These are phyloP conservation scores for Varanus salvator DNA, from an alignment of 2,113 vertebrate genomes.

Conservation along the genomic window DNA sequence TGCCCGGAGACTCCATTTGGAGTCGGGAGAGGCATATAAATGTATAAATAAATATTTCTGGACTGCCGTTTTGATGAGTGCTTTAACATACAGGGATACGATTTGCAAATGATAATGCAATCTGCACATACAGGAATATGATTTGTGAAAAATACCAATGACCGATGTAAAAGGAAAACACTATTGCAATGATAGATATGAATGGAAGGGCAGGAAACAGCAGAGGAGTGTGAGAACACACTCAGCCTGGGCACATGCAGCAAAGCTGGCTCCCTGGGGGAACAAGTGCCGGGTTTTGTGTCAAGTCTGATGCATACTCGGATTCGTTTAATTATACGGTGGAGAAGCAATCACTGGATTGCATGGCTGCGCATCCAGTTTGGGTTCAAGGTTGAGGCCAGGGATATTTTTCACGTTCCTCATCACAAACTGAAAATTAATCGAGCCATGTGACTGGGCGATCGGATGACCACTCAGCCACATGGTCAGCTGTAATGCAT, in stretches of 20 bases:
- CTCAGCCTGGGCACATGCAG: not conserved
- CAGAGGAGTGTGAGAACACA: conserved; percentile 7
- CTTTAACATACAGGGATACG: conserved; percentile 34
- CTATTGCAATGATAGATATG: not conserved
- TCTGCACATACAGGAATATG: too few species aligned
- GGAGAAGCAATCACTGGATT: not conserved
- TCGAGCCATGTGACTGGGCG: not conserved
- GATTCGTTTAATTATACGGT: not conserved
- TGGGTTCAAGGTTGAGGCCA: not conserved
- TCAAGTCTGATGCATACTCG: conserved; percentile 37
- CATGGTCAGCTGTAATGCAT: not conserved
- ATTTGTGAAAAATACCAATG: too few species aligned
- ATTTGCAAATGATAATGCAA: not conserved
- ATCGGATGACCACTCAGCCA: not conserved
- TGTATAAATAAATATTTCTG: not conserved
- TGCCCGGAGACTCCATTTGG: too few species aligned
- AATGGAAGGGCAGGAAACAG: conserved; percentile 10
- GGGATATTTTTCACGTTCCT: not conserved
- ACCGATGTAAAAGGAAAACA: not conserved
- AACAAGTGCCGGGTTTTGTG: conserved; percentile 23
- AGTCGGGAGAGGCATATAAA: too few species aligned
- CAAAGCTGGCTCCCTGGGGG: conserved; percentile 32
- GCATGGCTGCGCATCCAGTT: not conserved
- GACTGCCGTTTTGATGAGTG: conserved; percentile 34
- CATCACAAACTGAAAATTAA: not conserved